Conservation (phyloP, 1,140 invertebrate genomes). For the Harlomillsia oculata region DNA sequence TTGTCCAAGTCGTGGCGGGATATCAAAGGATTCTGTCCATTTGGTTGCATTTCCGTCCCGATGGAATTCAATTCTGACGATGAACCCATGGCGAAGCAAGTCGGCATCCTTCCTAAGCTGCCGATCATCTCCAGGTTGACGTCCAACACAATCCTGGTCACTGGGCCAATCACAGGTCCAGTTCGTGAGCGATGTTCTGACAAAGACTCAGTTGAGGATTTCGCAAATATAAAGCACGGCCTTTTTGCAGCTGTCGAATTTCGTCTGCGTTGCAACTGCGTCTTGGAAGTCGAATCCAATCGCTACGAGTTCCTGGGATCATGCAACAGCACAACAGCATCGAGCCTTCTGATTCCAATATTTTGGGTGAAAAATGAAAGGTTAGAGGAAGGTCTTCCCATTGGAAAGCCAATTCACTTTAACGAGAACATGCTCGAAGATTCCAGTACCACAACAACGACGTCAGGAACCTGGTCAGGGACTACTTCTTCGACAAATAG, state of each 20-base stretch:
- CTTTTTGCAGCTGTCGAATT: constrained; percentile 17
- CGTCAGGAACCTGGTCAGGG: background rate
- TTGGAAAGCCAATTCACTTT: background rate
- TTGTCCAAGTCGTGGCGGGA: background rate
- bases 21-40: constrained; percentile 15
- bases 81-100: background rate
- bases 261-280: constrained; percentile 18
- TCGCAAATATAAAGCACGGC: background rate
- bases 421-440: background rate
- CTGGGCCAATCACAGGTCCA: constrained; percentile 7
- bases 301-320: constrained; percentile 1
- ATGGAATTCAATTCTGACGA: background rate
- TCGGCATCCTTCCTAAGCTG: background rate
- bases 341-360: constrained; percentile 4
- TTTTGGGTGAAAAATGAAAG: constrained; percentile 3
- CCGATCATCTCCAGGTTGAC: constrained; percentile 12
- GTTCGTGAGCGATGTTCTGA: constrained; percentile 9
- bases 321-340: background rate
- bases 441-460: background rate
- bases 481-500: background rate
- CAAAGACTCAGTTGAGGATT: background rate
- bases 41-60: background rate
- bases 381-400: background rate
- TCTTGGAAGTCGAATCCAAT: constrained; percentile 12
- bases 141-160: constrained; percentile 14